A percentile compares a stretch with the other conserved stretches of the same genome.
These are phyloP conservation scores for Cygnus atratus DNA, from an alignment of 2,113 vertebrate genomes.

Conservation along the genomic window DNA sequence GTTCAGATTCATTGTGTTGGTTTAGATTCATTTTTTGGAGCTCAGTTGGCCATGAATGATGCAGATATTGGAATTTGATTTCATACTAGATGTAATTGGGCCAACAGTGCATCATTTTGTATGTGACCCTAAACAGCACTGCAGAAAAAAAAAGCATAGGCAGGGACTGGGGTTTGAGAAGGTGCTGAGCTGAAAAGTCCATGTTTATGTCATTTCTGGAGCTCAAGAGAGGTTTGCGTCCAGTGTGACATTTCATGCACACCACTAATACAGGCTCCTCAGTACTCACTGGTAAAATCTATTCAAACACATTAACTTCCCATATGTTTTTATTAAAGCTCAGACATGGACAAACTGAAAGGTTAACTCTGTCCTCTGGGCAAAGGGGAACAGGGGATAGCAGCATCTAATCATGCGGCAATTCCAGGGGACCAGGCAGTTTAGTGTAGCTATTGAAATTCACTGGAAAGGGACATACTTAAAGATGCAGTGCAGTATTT, in stretches of 20 bases:
- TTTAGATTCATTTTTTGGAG: not conserved
- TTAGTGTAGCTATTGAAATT: not conserved
- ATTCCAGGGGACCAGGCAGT: not conserved
- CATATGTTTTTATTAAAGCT: constrained; percentile 25
- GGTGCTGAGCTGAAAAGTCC: not conserved
- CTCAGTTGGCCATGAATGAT: not conserved
- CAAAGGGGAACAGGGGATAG: not conserved
- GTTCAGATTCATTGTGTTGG: not conserved
- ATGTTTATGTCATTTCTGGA: not conserved
- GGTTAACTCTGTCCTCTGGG: constrained; percentile 43
- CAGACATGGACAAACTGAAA: constrained; percentile 28
- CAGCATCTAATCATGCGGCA: not conserved
- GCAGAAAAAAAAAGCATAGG: not conserved
- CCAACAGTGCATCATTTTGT: not conserved
- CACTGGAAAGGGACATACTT: not conserved
- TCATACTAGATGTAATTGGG: not conserved
- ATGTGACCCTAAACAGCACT: not conserved
- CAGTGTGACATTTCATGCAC: not conserved
- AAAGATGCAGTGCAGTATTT: not conserved
- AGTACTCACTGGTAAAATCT: constrained; percentile 8
- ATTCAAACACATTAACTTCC: constrained; percentile 9
- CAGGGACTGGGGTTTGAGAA: not conserved
- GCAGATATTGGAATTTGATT: not conserved
- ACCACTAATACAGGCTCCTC: not conserved
- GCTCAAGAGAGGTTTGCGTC: not conserved